Percentiles rank a stretch among this genome's conserved stretches.
Conservation (phyloP, 1,140 invertebrate genomes). For the Drosophila malerkotliana region DNA sequence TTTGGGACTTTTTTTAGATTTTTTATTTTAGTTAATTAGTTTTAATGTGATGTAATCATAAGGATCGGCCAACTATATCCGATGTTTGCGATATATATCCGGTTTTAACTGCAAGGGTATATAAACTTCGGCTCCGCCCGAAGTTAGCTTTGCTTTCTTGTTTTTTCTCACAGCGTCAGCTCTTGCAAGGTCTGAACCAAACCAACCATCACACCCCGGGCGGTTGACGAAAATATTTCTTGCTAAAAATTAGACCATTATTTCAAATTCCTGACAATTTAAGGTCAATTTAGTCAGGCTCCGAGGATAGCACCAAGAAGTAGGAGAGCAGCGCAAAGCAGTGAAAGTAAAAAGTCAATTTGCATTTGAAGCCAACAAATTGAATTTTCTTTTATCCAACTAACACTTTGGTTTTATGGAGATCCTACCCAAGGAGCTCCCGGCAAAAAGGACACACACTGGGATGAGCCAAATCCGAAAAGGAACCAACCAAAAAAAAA, state of each 20-base stretch:
- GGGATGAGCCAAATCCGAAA: slow-evolving; percentile 7
- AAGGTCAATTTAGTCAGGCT: slow-evolving; percentile 40
- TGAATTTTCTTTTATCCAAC: slow-evolving; percentile 66
- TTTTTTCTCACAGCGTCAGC: slow-evolving; percentile 12
- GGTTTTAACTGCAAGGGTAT: no score
- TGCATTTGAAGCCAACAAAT: slow-evolving; percentile 63
- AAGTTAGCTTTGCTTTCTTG: no score
- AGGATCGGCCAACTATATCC: no score
- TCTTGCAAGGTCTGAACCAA: neutral
- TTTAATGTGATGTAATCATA: no score
- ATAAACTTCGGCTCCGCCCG: no score
- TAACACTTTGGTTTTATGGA: slow-evolving; percentile 65
- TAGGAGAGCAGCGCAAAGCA: slow-evolving; percentile 2
- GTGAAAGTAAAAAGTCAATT: slow-evolving; percentile 56
- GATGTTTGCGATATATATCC: no score
- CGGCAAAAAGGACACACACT: slow-evolving; percentile 48
- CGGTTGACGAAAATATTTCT: neutral
- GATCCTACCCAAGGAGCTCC: slow-evolving; percentile 31
- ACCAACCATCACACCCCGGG: neutral
- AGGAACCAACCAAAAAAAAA: neutral
- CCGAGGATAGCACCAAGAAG: slow-evolving; percentile 23
- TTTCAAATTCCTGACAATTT: slow-evolving; percentile 49
- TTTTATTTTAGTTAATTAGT: no score
- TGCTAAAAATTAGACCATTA: slow-evolving; percentile 35
- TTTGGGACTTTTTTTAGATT: no score